These are phyloP conservation scores for Potamarius usumacintae DNA, from an alignment of 2,113 vertebrate genomes.

Conservation along the genomic window DNA sequence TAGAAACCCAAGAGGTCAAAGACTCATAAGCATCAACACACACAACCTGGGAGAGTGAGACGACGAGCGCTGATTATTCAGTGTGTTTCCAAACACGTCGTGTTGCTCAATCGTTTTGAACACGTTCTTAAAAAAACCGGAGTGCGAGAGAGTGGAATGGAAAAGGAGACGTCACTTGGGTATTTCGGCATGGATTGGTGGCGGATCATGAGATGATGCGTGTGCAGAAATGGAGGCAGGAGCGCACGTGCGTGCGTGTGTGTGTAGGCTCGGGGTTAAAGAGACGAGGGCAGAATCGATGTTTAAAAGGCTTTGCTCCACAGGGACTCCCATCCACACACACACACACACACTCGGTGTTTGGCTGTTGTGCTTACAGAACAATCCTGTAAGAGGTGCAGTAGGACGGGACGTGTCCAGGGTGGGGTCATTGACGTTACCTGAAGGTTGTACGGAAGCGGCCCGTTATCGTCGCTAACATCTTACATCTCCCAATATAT, in stretches of 20 bases:
- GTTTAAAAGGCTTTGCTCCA: conserved; percentile 52
- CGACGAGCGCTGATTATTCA: conserved; percentile 49
- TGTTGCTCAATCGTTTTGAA: neutral
- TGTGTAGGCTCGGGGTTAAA: conserved; percentile 22
- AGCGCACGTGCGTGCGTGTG: conserved; percentile 29
- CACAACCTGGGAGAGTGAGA: neutral
- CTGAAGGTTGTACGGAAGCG: neutral
- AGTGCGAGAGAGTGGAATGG: conserved; percentile 24
- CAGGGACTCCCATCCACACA: conserved; percentile 16
- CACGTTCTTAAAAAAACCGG: conserved; percentile 27
- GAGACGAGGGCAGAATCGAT: conserved; percentile 45
- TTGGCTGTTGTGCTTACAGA: neutral
- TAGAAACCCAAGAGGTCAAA: conserved; percentile 12
- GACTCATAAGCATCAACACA: neutral
- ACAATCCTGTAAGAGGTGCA: neutral
- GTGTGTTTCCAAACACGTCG: neutral
- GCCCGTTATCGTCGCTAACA: neutral
- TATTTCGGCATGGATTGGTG: conserved; percentile 51
- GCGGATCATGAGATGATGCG: conserved; percentile 37
- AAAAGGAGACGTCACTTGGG: conserved; percentile 51
- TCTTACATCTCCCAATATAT: neutral
- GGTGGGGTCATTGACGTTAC: neutral
- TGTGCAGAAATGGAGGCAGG: conserved; percentile 11
- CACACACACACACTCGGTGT: conserved; percentile 5
- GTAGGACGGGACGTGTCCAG: neutral